Conservation (phyloP, 2,797 vertebrate species). For the Chloroceryle inda region DNA sequence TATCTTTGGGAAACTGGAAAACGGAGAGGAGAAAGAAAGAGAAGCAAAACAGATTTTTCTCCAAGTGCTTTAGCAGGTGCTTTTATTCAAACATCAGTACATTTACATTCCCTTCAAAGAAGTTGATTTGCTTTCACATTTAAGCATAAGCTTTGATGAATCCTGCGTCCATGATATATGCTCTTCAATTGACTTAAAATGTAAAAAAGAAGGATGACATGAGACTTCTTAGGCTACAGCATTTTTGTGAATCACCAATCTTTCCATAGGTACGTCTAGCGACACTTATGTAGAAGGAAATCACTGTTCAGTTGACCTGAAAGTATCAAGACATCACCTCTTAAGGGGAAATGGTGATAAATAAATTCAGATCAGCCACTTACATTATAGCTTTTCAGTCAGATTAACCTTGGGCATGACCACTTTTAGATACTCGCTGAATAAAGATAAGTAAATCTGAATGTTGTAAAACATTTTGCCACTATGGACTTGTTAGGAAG, state of each 20-base stretch:
- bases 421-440: background rate
- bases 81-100: background rate
- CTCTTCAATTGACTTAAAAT: background rate
- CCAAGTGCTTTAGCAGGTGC: background rate
- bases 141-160: background rate
- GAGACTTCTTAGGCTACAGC: background rate
- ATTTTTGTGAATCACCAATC: background rate
- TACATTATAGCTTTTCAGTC: background rate
- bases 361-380: background rate
- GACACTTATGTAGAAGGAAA: background rate
- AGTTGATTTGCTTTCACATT: background rate
- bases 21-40: background rate
- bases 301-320: background rate
- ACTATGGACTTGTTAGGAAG: accelerated
- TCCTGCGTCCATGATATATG: background rate
- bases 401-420: background rate
- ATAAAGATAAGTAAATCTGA: background rate
- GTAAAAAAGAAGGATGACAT: background rate
- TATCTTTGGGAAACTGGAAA: background rate
- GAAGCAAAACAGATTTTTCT: background rate
- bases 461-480: background rate
- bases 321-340: background rate
- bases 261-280: background rate
- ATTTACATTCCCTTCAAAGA: background rate
- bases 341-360: background rate